phyloP scores from a whole-genome alignment of 1,140 invertebrate genomes.

The Eufriesea mexicana region DNA sequence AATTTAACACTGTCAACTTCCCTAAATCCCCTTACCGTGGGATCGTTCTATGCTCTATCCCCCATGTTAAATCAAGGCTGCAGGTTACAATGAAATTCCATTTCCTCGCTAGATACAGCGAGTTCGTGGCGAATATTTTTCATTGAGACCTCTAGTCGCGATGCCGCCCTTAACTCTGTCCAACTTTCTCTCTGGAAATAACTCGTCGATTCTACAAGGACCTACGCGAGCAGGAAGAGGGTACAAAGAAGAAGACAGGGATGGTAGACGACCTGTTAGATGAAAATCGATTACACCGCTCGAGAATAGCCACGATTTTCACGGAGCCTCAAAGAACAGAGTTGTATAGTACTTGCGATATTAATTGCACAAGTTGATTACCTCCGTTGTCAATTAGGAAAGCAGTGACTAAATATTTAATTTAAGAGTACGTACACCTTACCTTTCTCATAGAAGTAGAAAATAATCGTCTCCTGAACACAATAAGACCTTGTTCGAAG shows the following conservation, averaged over 20 bases:
- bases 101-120: conserved; percentile 15
- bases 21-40: neutral
- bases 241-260: neutral
- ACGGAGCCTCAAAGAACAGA: neutral
- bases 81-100: conserved; percentile 30
- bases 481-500: no score
- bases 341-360: conserved; percentile 15
- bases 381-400: conserved; percentile 11
- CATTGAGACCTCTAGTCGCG: neutral
- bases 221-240: neutral
- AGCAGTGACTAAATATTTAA: neutral
- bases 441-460: no score
- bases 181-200: conserved; percentile 20
- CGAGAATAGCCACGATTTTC: neutral
- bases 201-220: conserved; percentile 19
- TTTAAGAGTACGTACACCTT: no score
- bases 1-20: conserved; percentile 10
- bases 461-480: no score
- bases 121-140: conserved; percentile 34
- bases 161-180: neutral
- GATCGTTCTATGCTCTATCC: neutral
- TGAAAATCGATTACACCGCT: conserved; percentile 22
- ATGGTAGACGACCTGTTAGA: neutral
- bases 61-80: neutral
- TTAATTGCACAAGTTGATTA: conserved; percentile 35